A percentile compares a stretch with the other conserved stretches of the same genome.
Evolutionary conservation across 2,888 invertebrate genomes (phyloP).

Genomic region (Trilocha varians): DNA sequence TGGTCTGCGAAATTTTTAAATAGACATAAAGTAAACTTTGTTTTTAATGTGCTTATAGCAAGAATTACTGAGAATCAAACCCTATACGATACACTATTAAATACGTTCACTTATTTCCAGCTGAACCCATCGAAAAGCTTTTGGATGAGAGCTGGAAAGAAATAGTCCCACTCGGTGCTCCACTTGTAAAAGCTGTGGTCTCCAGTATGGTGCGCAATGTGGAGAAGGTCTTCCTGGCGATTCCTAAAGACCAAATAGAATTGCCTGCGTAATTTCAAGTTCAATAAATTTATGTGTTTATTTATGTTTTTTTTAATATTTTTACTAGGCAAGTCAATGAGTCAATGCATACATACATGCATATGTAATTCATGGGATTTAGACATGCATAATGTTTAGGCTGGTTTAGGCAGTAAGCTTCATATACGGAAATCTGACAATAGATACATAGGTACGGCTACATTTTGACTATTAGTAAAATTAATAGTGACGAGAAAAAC

Average conservation of each 20-base stretch:
- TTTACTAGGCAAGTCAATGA: background rate
- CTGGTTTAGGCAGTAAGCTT: no score
- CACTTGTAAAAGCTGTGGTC: conserved; percentile 19
- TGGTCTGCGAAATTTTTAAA: no score
- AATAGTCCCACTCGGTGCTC: conserved; percentile 21
- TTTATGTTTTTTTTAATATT: background rate
- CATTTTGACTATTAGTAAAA: no score
- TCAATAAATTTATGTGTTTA: background rate
- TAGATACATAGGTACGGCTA: no score
- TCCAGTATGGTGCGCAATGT: background rate
- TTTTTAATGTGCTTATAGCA: no score
- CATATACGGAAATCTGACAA: no score
- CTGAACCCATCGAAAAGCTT: conserved; percentile 20
- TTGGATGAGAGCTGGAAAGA: conserved; percentile 24
- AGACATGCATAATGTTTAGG: no score
- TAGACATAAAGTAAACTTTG: no score
- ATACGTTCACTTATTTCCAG: conserved; percentile 15
- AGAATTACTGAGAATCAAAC: background rate
- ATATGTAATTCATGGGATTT: no score
- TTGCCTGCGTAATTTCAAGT: background rate
- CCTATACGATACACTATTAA: background rate
- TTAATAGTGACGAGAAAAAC: no score
- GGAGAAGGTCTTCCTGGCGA: background rate
- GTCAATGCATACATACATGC: no score
- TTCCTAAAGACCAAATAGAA: conserved; percentile 6